Conservation (phyloP, 2,888 invertebrate genomes). For the Agriopis aurantiaria region DNA sequence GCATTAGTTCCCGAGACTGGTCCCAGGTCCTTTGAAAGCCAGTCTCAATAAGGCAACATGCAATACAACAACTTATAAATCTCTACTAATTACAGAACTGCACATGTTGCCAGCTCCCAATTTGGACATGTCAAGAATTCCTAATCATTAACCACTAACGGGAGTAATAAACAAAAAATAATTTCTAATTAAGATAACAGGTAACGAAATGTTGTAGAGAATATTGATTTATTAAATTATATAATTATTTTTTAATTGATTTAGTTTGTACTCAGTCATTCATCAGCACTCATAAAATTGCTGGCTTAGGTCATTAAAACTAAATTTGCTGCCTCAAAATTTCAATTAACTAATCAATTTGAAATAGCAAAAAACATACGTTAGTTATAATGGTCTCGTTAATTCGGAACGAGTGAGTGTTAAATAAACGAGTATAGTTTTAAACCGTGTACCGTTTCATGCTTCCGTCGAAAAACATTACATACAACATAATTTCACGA, state of each 20-base stretch:
- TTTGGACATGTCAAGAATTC: constrained; percentile 54
- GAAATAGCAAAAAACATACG: constrained; percentile 23
- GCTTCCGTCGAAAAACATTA: constrained; percentile 24
- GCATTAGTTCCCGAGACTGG: constrained; percentile 3
- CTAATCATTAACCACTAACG: constrained; percentile 51
- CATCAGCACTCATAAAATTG: constrained; percentile 25
- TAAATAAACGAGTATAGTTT: constrained; percentile 25
- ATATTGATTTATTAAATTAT: constrained; percentile 43
- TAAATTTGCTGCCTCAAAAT: constrained; percentile 16
- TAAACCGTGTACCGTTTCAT: constrained; percentile 14
- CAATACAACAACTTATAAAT: constrained; percentile 44
- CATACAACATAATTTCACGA: constrained; percentile 27
- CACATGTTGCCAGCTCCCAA: constrained; percentile 53
- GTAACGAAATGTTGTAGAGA: constrained; percentile 41
- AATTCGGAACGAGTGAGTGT: constrained; percentile 26
- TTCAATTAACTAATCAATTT: constrained; percentile 26
- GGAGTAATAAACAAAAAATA: constrained; percentile 47
- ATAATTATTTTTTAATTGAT: constrained; percentile 35
- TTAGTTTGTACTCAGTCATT: constrained; percentile 26
- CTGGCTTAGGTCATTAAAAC: constrained; percentile 10
- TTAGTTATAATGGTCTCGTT: constrained; percentile 19
- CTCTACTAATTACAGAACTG: constrained; percentile 39
- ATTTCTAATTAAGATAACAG: constrained; percentile 48
- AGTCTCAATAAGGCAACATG: constrained; percentile 28
- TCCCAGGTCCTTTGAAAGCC: background rate